These are phyloP conservation scores for Torymus auratus DNA, from an alignment of 2,888 invertebrate genomes.

Conservation along the genomic window DNA sequence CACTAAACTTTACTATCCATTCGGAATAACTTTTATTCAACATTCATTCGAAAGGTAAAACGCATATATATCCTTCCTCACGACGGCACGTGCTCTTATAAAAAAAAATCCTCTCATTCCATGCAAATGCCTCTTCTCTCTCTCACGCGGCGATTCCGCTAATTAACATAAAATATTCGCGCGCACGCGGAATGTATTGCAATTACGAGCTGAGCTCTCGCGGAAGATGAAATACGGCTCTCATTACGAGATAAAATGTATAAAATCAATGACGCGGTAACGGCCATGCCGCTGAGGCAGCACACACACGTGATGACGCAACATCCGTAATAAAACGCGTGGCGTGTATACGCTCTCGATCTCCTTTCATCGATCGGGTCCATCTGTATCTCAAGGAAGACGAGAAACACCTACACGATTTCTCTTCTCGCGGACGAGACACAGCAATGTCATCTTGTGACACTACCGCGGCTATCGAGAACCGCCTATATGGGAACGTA, in stretches of 20 bases:
- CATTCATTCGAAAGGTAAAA: too few species aligned
- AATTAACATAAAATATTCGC: conserved; percentile 6
- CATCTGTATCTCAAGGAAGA: neutral
- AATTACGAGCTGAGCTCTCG: too few species aligned
- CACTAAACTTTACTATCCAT: too few species aligned
- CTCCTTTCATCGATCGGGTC: neutral
- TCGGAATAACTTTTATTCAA: too few species aligned
- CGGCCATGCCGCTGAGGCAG: neutral
- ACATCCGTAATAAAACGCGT: conserved; percentile 26
- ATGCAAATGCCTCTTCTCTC: neutral
- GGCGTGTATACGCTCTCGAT: neutral
- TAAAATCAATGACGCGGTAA: conserved; percentile 28
- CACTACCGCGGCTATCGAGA: too few species aligned
- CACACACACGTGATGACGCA: neutral
- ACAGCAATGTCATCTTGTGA: too few species aligned
- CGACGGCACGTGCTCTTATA: too few species aligned
- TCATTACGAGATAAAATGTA: conserved; percentile 26
- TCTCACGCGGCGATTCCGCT: neutral
- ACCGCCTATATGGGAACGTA: too few species aligned
- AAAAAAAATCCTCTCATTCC: too few species aligned
- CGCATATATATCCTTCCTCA: too few species aligned
- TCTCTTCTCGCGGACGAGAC: too few species aligned
- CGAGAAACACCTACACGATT: conserved; percentile 1
- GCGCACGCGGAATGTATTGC: too few species aligned
- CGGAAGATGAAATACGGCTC: conserved; percentile 18